Conservation (phyloP, 35 echinoderm and acorn worm genomes). For the Stichopus chloronotus region DNA sequence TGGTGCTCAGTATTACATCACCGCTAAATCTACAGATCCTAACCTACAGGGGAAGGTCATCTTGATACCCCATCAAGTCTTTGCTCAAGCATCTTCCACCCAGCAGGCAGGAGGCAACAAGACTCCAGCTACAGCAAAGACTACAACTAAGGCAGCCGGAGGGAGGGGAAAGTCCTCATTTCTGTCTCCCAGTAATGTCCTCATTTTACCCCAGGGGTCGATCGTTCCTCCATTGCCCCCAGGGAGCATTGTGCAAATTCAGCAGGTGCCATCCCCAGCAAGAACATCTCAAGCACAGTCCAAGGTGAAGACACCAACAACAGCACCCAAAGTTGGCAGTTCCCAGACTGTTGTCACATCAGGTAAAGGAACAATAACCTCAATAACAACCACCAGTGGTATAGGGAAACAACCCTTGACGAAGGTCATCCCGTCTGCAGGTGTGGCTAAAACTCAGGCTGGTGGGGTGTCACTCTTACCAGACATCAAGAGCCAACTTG, state of each 20-base stretch:
- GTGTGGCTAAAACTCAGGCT: constrained; percentile 32
- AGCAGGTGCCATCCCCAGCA: constrained; percentile 84
- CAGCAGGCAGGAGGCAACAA: constrained; percentile 51
- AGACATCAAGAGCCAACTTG: constrained; percentile 84
- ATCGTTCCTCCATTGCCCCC: constrained; percentile 92
- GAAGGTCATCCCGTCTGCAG: constrained; percentile 66
- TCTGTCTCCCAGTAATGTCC: constrained; percentile 95
- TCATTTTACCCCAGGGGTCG: constrained; percentile 93
- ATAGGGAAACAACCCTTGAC: constrained; percentile 56
- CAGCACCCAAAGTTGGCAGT: constrained; percentile 29
- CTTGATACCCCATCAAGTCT: constrained; percentile 95
- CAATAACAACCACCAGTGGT: constrained; percentile 47
- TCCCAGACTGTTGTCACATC: constrained; percentile 49
- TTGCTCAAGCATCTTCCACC: constrained; percentile 82
- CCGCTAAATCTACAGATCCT: constrained; percentile 95
- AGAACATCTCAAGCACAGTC: constrained; percentile 48
- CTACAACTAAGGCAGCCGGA: constrained; percentile 16
- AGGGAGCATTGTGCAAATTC: constrained; percentile 98
- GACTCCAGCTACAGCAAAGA: constrained; percentile 19
- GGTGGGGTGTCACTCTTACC: constrained; percentile 80
- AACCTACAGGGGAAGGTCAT: constrained; percentile 98
- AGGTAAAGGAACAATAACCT: constrained; percentile 21
- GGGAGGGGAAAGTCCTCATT: constrained; percentile 65
- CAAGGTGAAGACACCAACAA: constrained; percentile 62
- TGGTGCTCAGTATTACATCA: constrained; percentile 97